Evolutionary conservation across 2,797 vertebrate genomes (phyloP), one percentile per base, ranked within the genome.

Genomic region (Heteromormyrus szaboi): DNA sequence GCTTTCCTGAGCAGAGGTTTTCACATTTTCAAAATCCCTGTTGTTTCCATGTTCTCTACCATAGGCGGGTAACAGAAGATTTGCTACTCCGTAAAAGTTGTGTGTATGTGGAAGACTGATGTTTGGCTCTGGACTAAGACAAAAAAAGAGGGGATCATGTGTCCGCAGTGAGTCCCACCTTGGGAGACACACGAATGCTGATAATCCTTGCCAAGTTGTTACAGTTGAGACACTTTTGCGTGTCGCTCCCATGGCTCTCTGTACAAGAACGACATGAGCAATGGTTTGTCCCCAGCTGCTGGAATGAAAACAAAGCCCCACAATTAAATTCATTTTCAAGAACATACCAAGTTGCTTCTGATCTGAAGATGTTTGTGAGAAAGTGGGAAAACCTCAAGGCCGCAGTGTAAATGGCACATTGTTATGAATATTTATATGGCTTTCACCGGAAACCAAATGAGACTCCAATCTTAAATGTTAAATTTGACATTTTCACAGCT

Each of bases 401-500:
- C 7, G 6, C 88, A n/a, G 33, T 29, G 11, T 56, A 88, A 85
- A 62, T 37, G 22, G 25, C 44, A 51, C 37, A 46, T 59, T 4
- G 17, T 88, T 37, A 83, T 59, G 54, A 85, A 88, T 88, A 85
- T 88, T 62, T 62, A 88, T 65, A 65, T n/a, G 46, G 84, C 41
- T 48, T 44, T 33, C 79, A 59, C 29, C 2, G 53, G 41, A 46
- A 88, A 88, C 54, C 8, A 85, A 85, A 88, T 88, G 44, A 33
- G 44, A 65, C 54, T 22, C 76, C 19, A 9, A 79, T 51, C 41
- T 85, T 44, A 85, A 50, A 22, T 53, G 68, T 88, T 53, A 59
- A 37, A 41, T 85, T 62, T 84, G 79, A 88, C 88, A 76, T 83
- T 88, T 88, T 65, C 88, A 46, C 88, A 59, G 51, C 72, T 56